Conservation (phyloP, 2,797 vertebrate genomes). For the Hemitrygon akajei region DNA sequence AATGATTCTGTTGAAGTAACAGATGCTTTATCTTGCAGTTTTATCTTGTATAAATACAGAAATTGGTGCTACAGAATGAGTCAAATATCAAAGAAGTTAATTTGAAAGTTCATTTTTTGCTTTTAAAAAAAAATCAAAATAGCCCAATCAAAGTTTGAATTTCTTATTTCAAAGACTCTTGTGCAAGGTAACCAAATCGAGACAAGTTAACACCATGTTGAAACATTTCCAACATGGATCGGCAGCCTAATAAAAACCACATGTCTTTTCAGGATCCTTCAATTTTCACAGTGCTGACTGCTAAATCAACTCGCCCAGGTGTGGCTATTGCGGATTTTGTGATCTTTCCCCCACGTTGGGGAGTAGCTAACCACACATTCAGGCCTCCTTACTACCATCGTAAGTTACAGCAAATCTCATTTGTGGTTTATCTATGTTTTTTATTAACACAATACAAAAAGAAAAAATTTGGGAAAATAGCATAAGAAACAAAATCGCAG, state of each 20-base stretch:
- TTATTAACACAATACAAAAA: conserved; percentile 17
- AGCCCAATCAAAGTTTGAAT: neutral
- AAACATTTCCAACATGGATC: neutral
- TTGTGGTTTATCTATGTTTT: neutral
- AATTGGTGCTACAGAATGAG: neutral
- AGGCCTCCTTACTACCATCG: conserved; percentile 95
- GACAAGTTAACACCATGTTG: neutral
- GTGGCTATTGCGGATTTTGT: conserved; percentile 94
- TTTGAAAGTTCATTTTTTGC: neutral
- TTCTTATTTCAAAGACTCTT: neutral
- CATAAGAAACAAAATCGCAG: no score
- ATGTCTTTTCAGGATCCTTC: conserved; percentile 77
- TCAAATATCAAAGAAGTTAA: neutral
- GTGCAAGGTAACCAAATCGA: neutral
- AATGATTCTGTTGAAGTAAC: neutral
- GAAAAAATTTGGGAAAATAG: neutral
- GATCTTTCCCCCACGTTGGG: conserved; percentile 93
- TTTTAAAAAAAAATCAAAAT: neutral
- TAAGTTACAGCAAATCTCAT: conserved; percentile 53
- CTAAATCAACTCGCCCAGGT: conserved; percentile 80
- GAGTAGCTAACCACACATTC: conserved; percentile 84
- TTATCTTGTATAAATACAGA: neutral
- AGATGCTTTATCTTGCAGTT: neutral
- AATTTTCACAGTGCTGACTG: conserved; percentile 93
- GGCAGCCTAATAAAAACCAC: neutral